A percentile compares a stretch with the other conserved stretches of the same genome.
Conservation (phyloP, 2,797 vertebrate genomes). For the Cygnus olor region DNA sequence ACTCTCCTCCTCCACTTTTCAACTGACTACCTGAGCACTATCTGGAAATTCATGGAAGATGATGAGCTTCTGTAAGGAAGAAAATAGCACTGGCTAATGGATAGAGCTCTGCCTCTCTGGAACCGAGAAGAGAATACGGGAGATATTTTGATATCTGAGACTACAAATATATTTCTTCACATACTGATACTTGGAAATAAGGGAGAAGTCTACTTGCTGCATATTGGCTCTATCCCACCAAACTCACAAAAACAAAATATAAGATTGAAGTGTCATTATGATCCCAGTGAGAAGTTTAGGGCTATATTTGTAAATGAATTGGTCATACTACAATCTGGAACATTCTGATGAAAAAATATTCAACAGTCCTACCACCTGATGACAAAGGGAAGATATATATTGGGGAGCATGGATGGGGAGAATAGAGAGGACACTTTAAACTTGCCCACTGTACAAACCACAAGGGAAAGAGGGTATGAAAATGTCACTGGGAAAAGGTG, state of each 20-base stretch:
- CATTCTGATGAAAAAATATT: neutral
- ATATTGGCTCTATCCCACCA: neutral
- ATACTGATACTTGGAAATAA: neutral
- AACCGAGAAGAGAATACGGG: neutral
- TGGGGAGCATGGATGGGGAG: neutral
- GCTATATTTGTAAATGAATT: neutral
- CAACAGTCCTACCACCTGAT: accelerated
- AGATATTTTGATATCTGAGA: neutral
- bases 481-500: neutral
- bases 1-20: neutral
- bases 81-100: neutral
- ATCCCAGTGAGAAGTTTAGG: neutral
- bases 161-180: neutral
- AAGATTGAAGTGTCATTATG: neutral
- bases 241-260: neutral
- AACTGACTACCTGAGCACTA: neutral
- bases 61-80: neutral
- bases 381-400: accelerated
- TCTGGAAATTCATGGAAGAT: neutral
- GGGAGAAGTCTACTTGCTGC: neutral
- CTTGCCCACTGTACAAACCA: neutral
- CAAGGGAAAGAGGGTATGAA: neutral
- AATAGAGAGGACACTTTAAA: neutral
- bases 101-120: neutral
- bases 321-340: neutral